Percentiles rank a stretch among this genome's conserved stretches.
phyloP scores from a whole-genome alignment of 2,797 vertebrate species.

The Epinephelus malabaricus region DNA sequence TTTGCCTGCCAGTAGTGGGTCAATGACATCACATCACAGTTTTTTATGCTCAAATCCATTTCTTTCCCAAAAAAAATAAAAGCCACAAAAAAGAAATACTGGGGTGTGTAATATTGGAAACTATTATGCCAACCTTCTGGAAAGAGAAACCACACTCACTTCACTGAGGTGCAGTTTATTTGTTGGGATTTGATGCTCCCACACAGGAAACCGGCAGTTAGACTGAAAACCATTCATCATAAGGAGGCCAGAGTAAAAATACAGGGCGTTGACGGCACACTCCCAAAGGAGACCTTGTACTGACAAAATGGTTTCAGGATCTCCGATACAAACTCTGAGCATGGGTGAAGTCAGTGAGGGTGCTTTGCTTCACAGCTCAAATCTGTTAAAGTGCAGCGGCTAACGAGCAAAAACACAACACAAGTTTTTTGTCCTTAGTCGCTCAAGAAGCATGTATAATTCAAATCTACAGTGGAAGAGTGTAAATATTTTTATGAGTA shows the following conservation, averaged over 20 bases:
- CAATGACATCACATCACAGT: slow-evolving; percentile 48
- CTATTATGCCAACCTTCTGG: slow-evolving; percentile 10
- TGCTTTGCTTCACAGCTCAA: slow-evolving; percentile 12
- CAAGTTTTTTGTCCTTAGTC: not conserved
- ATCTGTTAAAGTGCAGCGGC: not conserved
- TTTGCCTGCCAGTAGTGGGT: slow-evolving; percentile 42
- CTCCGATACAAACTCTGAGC: slow-evolving; percentile 32
- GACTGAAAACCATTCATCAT: slow-evolving; percentile 63
- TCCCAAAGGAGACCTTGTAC: slow-evolving; percentile 31
- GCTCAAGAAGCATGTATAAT: not conserved
- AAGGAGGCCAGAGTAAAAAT: slow-evolving; percentile 40
- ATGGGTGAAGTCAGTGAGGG: slow-evolving; percentile 22
- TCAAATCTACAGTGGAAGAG: not conserved
- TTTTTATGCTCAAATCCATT: slow-evolving; percentile 46
- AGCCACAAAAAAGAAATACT: slow-evolving; percentile 18
- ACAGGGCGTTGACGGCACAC: slow-evolving; percentile 35
- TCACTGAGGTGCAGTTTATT: slow-evolving; percentile 24
- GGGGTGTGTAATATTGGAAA: slow-evolving; percentile 15
- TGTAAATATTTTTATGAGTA: not conserved
- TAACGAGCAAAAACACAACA: not conserved
- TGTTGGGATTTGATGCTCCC: slow-evolving; percentile 15
- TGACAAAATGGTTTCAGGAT: slow-evolving; percentile 55
- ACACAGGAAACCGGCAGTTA: slow-evolving; percentile 38
- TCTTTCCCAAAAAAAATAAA: slow-evolving; percentile 8
- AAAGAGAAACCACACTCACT: slow-evolving; percentile 21